Percentiles rank a stretch among this genome's conserved stretches.
These are phyloP conservation scores for Labroides dimidiatus DNA, from an alignment of 2,797 vertebrate genomes.

Conservation along the genomic window DNA sequence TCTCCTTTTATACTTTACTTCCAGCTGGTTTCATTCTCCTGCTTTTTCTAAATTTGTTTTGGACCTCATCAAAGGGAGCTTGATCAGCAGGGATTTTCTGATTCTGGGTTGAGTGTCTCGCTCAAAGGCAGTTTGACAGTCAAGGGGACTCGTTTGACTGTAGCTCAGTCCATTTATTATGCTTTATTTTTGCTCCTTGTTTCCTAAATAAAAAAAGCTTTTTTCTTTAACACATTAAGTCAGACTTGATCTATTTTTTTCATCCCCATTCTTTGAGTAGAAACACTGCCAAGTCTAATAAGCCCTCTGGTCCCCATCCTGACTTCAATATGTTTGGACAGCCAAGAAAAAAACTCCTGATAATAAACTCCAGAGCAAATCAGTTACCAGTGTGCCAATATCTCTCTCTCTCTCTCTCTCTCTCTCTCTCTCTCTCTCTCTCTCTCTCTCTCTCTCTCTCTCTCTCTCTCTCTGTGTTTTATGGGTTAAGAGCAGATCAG, in stretches of 20 bases:
- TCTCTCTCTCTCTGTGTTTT: no score
- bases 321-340: constrained; percentile 57
- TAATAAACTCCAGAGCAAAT: constrained; percentile 67
- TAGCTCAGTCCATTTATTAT: not conserved
- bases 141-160: not conserved
- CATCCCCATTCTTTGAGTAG: not conserved
- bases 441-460: no score
- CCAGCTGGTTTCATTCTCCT: not conserved
- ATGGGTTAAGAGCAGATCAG: no score
- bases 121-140: constrained; percentile 16
- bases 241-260: not conserved
- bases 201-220: no score
- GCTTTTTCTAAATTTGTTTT: constrained; percentile 9
- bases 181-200: constrained; percentile 12
- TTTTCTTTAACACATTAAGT: not conserved
- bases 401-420: no score
- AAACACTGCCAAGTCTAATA: constrained; percentile 26
- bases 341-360: constrained; percentile 41
- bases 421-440: no score
- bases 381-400: constrained; percentile 37
- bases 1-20: constrained; percentile 1
- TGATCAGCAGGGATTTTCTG: not conserved
- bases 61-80: constrained; percentile 26
- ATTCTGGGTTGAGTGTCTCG: constrained; percentile 12
- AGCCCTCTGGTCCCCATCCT: constrained; percentile 16